Base-by-base conservation (phyloP, 2,113 vertebrate genomes). In the Bettongia penicillata region DNA sequence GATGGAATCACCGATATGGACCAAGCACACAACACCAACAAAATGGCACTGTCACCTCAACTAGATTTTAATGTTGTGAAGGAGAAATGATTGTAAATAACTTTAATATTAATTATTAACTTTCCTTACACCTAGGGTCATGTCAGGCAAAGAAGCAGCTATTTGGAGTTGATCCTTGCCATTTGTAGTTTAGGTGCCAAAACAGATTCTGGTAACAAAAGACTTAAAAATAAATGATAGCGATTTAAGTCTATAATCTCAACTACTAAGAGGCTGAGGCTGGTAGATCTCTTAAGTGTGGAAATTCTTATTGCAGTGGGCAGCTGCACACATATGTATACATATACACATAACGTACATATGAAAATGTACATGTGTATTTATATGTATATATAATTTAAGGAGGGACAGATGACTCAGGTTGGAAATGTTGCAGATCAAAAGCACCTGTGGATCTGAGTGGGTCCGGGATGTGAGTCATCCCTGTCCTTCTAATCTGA, bases 191-290 rank as follows among this genome's bases (percentile, higher is more conserved):
- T 57, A 37, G 0, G 26, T 84, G 47, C 10, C 68, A 14, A 77
- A 50, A 90, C 16, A 90, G 61, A 89, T 93, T 19, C 94, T 68
- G 57, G 94, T 93, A 22, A 90, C 23, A 90, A 91, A 48, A 52
- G 22, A 91, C 24, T 8, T 53, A 93, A 94, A 90, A 89, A 47
- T 57, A 94, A 90, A 68, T 90, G 31, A 57, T 28, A 50, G 52
- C 0, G 52, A n/a, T 53, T 94, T 94, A 94, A 90, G 16, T 47
- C 51, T 90, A n/a, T 14, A 28, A 12, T 89, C 31, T 93, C 55
- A 89, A 2, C 8, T 23, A 91, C 61, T 10, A 49, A 51, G 95
- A 92, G 23, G 53, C 26, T 95, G 48, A 91, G 61, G 53, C 10
- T 31, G 0, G 0, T 51, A 31, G 1, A 68, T 19, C 89, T 96